phyloP scores from a whole-genome alignment of 2,113 vertebrate species.

The Tyto alba region DNA sequence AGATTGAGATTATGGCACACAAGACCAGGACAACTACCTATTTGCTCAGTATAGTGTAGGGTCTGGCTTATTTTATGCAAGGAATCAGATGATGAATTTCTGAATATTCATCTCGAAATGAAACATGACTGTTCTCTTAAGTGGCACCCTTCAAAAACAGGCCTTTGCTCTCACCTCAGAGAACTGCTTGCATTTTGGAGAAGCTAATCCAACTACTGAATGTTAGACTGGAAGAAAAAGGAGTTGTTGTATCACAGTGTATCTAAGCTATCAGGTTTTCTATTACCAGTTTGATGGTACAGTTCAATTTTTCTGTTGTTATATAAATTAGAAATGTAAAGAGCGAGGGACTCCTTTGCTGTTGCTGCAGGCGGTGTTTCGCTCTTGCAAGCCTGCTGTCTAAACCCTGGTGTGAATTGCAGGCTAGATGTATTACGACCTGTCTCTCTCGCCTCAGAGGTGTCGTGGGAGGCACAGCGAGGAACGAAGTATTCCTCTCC shows the following conservation, averaged over 20 bases:
- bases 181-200: background rate
- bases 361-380: constrained; percentile 11
- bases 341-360: background rate
- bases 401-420: background rate
- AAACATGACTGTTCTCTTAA: background rate
- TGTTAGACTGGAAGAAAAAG: background rate
- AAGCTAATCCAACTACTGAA: background rate
- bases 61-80: background rate
- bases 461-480: background rate
- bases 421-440: background rate
- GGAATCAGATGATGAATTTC: background rate
- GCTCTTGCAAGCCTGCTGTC: background rate
- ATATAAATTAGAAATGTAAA: constrained; percentile 27
- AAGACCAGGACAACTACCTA: background rate
- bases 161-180: background rate
- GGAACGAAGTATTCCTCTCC: background rate
- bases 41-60: background rate
- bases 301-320: constrained; percentile 48
- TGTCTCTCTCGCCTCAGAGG: background rate
- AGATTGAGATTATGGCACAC: background rate
- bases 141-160: background rate
- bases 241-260: background rate
- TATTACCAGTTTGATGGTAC: constrained; percentile 1
- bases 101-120: background rate
- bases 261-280: background rate